Evolutionary conservation across 1,140 invertebrate species (phyloP), one percentile per base, ranked within the genome.

Genomic region (Yoshiicerus persimilis): DNA sequence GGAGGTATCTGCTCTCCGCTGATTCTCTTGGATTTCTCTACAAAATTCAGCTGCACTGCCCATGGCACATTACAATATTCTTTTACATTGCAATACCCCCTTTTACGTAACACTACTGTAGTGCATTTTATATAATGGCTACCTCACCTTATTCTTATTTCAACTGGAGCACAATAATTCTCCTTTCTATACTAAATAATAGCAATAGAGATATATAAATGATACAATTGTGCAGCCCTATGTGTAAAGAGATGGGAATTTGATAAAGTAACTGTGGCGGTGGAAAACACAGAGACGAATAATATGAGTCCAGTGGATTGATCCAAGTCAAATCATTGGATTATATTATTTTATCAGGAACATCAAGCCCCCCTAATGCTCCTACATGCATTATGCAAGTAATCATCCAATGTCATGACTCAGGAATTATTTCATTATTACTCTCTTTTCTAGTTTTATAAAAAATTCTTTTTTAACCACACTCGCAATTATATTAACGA

Each of bases 371-470:
- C 20, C 75, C 75, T 34, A 38, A 30, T 36, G 75, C 9, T n/a
- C 23, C 75, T 80, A 80, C 75, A 38, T 4, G 75, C 16, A 38
- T 80, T 80, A 80, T 80, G 75, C 75, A 80, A 34, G 75, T 80
- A 80, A 80, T 80, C 75, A 80, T 80, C 32, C 32, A 38, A 80
- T 80, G 75, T 80, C 75, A 80, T 80, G 34, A 80, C 75, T 80
- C 34, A 70, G 75, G 20, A 80, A 38, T 36, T n/a, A 77, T 20
- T 34, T 80, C 75, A 36, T 38, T 38, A 80, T 80, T 80, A 32
- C 75, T 80, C 32, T 38, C 2, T 70, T 30, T n/a, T n/a, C 5
- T 23, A 20, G 62, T 6, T 25, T 64, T 64, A 8, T 27, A 16
- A 13, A 2, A 8, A 66, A 66, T 25, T 10, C 5, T 27, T 1